These are phyloP conservation scores for Picathartes gymnocephalus DNA, from an alignment of 2,113 vertebrate genomes.

Conservation along the genomic window DNA sequence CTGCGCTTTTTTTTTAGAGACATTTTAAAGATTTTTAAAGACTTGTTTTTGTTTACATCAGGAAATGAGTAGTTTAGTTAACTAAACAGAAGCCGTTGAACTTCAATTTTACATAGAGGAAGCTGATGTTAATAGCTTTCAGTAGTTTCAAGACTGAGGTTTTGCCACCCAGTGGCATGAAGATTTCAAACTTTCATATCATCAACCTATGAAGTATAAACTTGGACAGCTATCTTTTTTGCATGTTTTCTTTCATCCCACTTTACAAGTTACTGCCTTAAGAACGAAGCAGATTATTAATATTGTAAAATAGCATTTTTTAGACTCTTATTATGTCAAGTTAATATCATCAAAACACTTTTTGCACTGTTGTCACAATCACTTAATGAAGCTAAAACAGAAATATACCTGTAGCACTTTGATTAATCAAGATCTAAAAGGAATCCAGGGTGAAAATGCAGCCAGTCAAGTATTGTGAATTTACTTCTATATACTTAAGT, in stretches of 20 bases:
- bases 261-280: background rate
- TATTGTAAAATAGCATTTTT: background rate
- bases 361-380: background rate
- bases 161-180: conserved; percentile 33
- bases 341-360: background rate
- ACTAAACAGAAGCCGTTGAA: background rate
- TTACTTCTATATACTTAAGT: background rate
- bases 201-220: background rate
- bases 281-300: background rate
- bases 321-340: background rate
- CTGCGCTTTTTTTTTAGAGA: background rate
- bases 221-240: background rate
- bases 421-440: background rate
- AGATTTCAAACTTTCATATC: background rate
- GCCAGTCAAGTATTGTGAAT: background rate
- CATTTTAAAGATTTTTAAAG: background rate
- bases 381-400: background rate
- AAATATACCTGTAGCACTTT: background rate
- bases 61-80: background rate
- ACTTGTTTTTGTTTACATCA: background rate
- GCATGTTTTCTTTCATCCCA: background rate
- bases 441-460: background rate
- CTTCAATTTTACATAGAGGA: background rate
- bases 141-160: background rate
- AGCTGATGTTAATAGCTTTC: background rate